phyloP scores from a whole-genome alignment of 2,888 invertebrate genomes.

The Cerastis leucographa region DNA sequence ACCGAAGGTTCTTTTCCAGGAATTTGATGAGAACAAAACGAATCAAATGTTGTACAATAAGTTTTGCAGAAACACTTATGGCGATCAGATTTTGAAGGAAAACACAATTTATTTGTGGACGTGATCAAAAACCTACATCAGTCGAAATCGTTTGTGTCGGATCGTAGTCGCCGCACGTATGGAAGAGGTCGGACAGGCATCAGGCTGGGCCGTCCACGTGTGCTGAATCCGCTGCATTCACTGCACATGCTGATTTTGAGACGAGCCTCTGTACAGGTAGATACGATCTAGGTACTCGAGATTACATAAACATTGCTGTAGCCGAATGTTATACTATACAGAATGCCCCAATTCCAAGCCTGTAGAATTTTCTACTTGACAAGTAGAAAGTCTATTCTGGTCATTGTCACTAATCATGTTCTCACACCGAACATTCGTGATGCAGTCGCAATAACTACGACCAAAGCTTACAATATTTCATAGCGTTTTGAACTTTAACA shows the following conservation, averaged over 20 bases:
- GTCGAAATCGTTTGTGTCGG: slow-evolving; percentile 63
- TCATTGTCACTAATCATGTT: neutral
- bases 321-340: neutral
- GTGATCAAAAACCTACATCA: slow-evolving; percentile 74
- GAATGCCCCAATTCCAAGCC: neutral
- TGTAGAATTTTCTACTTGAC: neutral
- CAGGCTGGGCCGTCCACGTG: slow-evolving; percentile 72
- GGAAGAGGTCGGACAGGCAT: slow-evolving; percentile 77
- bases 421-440: neutral
- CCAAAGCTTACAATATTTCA: neutral
- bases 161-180: slow-evolving; percentile 79
- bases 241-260: slow-evolving; percentile 71
- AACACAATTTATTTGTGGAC: slow-evolving; percentile 77
- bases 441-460: neutral
- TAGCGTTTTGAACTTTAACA: neutral
- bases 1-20: slow-evolving; percentile 37
- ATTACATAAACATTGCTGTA: slow-evolving; percentile 4
- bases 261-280: slow-evolving; percentile 7
- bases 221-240: slow-evolving; percentile 75
- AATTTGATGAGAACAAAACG: slow-evolving; percentile 58
- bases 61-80: slow-evolving; percentile 66
- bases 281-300: neutral
- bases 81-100: slow-evolving; percentile 72
- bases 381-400: neutral
- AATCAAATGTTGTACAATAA: slow-evolving; percentile 65